Evolutionary conservation across 2,113 vertebrate genomes (phyloP).

Genomic region (Helogale parvula): DNA sequence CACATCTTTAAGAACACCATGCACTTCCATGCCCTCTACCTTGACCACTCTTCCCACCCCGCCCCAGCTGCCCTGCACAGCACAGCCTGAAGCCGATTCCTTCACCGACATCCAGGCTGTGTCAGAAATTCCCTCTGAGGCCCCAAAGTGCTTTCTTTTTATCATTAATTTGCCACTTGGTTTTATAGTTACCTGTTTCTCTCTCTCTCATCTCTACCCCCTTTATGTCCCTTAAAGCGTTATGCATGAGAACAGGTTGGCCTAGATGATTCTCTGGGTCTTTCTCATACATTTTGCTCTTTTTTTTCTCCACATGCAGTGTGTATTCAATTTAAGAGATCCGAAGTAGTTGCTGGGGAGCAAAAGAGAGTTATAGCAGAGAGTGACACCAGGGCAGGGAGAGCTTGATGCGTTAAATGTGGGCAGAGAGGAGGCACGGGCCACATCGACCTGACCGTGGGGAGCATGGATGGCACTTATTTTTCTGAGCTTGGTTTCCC

Average conservation of each 20-base stretch:
- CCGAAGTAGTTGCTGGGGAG: not conserved
- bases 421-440: not conserved
- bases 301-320: not conserved
- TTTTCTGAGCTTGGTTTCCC: not conserved
- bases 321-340: not conserved
- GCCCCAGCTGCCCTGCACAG: not conserved
- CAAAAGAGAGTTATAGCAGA: too few species aligned
- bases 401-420: fast-evolving
- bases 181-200: not conserved
- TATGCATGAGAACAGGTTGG: not conserved
- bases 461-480: not conserved
- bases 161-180: not conserved
- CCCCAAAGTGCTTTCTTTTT: not conserved
- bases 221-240: conserved; percentile 17
- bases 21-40: not conserved
- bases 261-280: not conserved
- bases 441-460: not conserved
- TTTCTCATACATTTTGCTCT: not conserved
- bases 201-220: not conserved
- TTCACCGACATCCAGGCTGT: not conserved
- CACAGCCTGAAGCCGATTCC: not conserved
- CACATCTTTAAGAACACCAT: not conserved
- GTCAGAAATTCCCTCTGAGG: not conserved
- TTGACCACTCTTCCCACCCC: not conserved
- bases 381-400: not conserved